Percentiles rank a stretch among this genome's conserved stretches.
Conservation (phyloP, 2,888 invertebrate species). For the Chaetogeoica ovagalla region DNA sequence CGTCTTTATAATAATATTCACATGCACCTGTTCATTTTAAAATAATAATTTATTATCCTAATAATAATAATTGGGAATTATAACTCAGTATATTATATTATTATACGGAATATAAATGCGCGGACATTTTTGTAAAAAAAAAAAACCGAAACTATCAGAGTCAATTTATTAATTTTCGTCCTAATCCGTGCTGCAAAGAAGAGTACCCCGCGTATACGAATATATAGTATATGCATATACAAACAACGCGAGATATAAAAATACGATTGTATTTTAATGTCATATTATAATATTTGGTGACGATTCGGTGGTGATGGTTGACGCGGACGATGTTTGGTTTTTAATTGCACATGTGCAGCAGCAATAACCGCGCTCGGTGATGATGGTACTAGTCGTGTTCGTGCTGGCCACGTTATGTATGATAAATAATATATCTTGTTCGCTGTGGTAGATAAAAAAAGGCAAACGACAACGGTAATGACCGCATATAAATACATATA, state of each 20-base stretch:
- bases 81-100: background rate
- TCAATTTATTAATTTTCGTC: background rate
- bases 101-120: background rate
- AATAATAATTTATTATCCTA: background rate
- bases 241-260: background rate
- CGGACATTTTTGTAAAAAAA: background rate
- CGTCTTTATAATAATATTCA: too few relatives aligned
- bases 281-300: background rate
- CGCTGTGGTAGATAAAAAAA: background rate
- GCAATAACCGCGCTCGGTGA: background rate
- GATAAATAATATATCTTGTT: background rate
- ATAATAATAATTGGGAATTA: too few relatives aligned
- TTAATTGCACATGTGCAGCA: slow-evolving; percentile 9
- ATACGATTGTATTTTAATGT: background rate
- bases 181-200: background rate
- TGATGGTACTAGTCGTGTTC: background rate
- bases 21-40: background rate
- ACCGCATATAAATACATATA: too few relatives aligned
- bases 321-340: background rate
- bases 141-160: background rate
- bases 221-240: background rate
- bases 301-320: background rate
- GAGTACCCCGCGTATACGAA: background rate
- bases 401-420: slow-evolving; percentile 1
- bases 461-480: background rate